Percentiles rank a stretch among this genome's conserved stretches.
These are phyloP conservation scores for Poeciliopsis gracilis DNA, from an alignment of 2,797 vertebrate species.

Conservation along the genomic window DNA sequence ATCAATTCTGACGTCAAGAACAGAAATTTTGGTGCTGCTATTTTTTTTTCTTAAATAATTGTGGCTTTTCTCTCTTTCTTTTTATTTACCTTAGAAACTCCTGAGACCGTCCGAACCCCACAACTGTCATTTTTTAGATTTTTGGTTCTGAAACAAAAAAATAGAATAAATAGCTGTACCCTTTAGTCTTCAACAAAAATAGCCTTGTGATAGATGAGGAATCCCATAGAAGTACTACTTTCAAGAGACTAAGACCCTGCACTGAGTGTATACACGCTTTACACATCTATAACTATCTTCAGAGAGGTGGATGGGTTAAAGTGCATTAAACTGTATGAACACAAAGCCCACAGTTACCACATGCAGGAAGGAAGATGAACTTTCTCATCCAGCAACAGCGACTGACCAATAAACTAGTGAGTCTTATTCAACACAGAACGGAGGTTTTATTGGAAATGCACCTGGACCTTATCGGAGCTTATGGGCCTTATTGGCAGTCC, in stretches of 20 bases:
- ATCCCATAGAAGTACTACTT: constrained; percentile 69
- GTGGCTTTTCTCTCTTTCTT: not conserved
- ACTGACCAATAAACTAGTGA: constrained; percentile 2
- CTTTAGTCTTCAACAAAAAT: constrained; percentile 68
- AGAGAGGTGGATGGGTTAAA: constrained; percentile 77
- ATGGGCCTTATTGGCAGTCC: constrained; percentile 7
- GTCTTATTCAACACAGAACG: not conserved
- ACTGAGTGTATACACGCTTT: constrained; percentile 71
- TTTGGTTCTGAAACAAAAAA: constrained; percentile 70
- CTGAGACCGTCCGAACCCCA: constrained; percentile 70
- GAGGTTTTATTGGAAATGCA: constrained; percentile 25
- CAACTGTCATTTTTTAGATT: constrained; percentile 8
- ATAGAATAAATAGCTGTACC: constrained; percentile 67
- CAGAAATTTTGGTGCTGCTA: constrained; percentile 68
- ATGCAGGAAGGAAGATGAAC: constrained; percentile 66
- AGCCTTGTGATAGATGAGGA: constrained; percentile 70
- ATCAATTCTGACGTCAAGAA: constrained; percentile 72
- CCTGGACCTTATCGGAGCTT: constrained; percentile 19
- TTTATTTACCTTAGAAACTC: constrained; percentile 52
- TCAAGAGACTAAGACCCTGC: constrained; percentile 77
- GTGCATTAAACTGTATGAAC: constrained; percentile 77
- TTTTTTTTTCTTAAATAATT: constrained; percentile 19
- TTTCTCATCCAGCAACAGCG: constrained; percentile 30
- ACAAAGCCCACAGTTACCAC: constrained; percentile 70
- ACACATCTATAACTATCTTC: constrained; percentile 66